phyloP scores from a whole-genome alignment of 2,113 vertebrate species.

The Solea senegalensis region DNA sequence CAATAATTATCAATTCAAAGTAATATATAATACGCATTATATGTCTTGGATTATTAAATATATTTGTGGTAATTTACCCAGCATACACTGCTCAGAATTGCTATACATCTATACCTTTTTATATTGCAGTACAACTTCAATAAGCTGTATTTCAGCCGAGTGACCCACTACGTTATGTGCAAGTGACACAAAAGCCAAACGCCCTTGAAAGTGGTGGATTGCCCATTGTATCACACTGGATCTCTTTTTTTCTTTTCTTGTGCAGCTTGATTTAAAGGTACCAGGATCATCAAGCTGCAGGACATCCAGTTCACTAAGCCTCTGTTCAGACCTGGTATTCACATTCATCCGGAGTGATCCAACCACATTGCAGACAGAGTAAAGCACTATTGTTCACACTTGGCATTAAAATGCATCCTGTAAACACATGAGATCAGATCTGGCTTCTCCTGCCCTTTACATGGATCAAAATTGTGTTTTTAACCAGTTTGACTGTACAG shows the following conservation, averaged over 20 bases:
- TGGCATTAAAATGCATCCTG: no score
- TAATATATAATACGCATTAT: background rate
- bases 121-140: constrained; percentile 11
- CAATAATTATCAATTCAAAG: no score
- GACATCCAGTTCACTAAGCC: constrained; percentile 44
- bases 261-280: constrained; percentile 61
- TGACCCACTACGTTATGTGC: constrained; percentile 1
- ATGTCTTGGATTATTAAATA: background rate
- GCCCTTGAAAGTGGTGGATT: constrained; percentile 48
- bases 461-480: no score
- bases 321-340: background rate
- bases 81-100: background rate
- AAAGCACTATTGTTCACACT: no score
- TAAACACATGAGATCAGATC: no score
- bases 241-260: constrained; percentile 15
- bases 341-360: no score
- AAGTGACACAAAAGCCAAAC: constrained; percentile 44
- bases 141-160: constrained; percentile 18
- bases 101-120: constrained; percentile 7
- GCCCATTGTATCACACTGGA: constrained; percentile 27
- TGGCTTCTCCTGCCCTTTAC: no score
- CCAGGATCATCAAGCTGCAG: constrained; percentile 44
- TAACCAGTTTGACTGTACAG: no score
- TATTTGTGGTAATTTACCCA: background rate
- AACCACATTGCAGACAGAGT: no score